A percentile compares a stretch with the other conserved stretches of the same genome.
phyloP scores from a whole-genome alignment of 53 echinoderm and acorn worm genomes.

The Luidia sarsii region DNA sequence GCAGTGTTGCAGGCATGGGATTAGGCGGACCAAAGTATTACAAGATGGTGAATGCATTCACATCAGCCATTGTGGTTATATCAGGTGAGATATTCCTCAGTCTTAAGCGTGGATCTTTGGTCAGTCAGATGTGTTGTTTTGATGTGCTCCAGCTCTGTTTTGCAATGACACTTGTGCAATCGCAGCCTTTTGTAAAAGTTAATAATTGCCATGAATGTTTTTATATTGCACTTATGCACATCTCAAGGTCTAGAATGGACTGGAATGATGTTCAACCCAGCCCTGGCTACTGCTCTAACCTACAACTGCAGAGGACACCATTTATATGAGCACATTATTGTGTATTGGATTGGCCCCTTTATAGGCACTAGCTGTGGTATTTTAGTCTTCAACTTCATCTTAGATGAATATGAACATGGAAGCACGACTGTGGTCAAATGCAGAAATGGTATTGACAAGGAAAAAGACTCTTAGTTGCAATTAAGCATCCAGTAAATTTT shows the following conservation, averaged over 20 bases:
- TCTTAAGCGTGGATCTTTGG: background rate
- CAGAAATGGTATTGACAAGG: slow-evolving; percentile 14
- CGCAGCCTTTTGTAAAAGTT: background rate
- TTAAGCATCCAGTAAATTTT: too few species aligned
- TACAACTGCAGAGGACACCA: slow-evolving; percentile 84
- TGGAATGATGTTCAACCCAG: slow-evolving; percentile 93
- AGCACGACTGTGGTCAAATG: too few species aligned
- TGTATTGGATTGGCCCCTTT: slow-evolving; percentile 90
- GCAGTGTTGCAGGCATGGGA: slow-evolving; percentile 65
- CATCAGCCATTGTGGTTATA: slow-evolving; percentile 68
- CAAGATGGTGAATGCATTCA: slow-evolving; percentile 66
- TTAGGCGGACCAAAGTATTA: slow-evolving; percentile 50
- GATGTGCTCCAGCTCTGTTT: too few species aligned
- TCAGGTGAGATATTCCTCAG: slow-evolving; percentile 54
- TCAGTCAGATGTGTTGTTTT: too few species aligned
- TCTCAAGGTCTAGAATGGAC: slow-evolving; percentile 84
- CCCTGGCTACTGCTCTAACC: slow-evolving; percentile 80
- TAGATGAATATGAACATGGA: slow-evolving; percentile 39
- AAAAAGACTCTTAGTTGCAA: too few species aligned
- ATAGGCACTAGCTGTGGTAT: slow-evolving; percentile 73
- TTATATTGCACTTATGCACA: too few species aligned
- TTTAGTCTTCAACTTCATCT: slow-evolving; percentile 53
- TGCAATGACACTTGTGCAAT: too few species aligned
- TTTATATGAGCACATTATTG: slow-evolving; percentile 71
- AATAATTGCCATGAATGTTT: background rate